Percentiles rank a stretch among this genome's conserved stretches.
These are phyloP conservation scores for Cephus pygmeus DNA, from an alignment of 2,888 invertebrate genomes.

Conservation along the genomic window DNA sequence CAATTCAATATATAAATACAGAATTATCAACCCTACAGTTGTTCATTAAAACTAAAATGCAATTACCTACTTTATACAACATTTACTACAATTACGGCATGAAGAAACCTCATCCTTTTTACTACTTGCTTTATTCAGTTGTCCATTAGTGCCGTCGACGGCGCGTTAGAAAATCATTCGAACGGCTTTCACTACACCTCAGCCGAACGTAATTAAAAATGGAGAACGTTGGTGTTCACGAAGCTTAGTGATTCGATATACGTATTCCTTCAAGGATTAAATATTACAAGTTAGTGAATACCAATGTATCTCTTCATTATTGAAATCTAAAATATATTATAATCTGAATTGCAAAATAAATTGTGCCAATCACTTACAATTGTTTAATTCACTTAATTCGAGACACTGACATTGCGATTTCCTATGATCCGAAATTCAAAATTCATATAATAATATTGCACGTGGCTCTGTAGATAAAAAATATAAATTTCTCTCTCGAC, in stretches of 20 bases:
- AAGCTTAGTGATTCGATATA: neutral
- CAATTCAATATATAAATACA: constrained; percentile 48
- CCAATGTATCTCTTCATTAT: neutral
- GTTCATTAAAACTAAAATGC: constrained; percentile 46
- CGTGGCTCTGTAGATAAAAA: neutral
- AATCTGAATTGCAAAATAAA: neutral
- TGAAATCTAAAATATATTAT: no score
- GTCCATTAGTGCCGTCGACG: constrained; percentile 13
- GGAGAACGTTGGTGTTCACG: no score
- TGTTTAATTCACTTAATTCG: neutral
- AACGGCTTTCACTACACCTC: neutral
- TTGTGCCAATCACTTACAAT: neutral
- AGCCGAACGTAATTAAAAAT: neutral
- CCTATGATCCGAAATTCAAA: neutral
- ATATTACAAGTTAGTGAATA: neutral
- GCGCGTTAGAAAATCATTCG: neutral
- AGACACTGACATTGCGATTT: neutral
- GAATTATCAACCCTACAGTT: constrained; percentile 40
- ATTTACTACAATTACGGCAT: constrained; percentile 49
- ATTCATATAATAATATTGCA: neutral
- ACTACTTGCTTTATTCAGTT: constrained; percentile 52
- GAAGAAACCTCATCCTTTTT: constrained; percentile 35
- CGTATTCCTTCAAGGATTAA: neutral
- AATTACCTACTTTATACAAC: constrained; percentile 57
- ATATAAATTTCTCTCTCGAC: neutral